Conservation (phyloP, 1,140 invertebrate species). For the Akabosia matsudoensis region DNA sequence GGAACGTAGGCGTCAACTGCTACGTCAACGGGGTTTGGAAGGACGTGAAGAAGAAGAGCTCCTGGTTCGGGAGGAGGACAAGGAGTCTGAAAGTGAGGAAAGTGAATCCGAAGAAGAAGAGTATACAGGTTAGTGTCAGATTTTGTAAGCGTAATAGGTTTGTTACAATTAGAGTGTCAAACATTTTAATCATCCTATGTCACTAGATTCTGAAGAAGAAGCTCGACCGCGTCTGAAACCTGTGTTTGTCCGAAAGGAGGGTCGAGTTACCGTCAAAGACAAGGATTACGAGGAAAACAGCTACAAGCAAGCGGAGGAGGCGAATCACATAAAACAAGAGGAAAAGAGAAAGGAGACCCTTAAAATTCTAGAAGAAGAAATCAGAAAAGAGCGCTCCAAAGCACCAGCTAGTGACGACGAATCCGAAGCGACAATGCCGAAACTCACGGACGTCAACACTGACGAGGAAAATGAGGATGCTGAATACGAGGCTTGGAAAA, state of each 20-base stretch:
- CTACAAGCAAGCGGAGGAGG: constrained; percentile 76
- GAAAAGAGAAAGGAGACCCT: constrained; percentile 78
- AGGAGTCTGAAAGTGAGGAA: constrained; percentile 64
- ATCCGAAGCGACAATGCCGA: constrained; percentile 51
- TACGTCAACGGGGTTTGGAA: constrained; percentile 64
- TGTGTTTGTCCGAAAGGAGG: constrained; percentile 91
- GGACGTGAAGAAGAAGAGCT: constrained; percentile 65
- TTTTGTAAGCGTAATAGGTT: not conserved
- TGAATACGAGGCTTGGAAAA: constrained; percentile 97
- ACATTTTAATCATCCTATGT: not conserved
- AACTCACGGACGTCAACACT: constrained; percentile 83
- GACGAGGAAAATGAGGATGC: constrained; percentile 97
- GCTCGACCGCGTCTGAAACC: constrained; percentile 87
- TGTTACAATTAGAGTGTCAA: not conserved
- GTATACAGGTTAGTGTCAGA: constrained; percentile 63
- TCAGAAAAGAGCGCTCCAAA: constrained; percentile 65
- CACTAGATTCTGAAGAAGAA: constrained; percentile 80
- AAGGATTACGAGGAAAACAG: constrained; percentile 82
- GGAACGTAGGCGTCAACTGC: constrained; percentile 66
- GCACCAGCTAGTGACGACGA: constrained; percentile 55
- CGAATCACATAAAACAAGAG: constrained; percentile 73
- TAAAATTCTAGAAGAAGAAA: constrained; percentile 84
- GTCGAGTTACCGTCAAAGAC: constrained; percentile 92
- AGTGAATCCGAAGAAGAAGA: constrained; percentile 79
- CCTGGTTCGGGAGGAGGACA: constrained; percentile 68